Percentiles rank a stretch among this genome's conserved stretches.
Evolutionary conservation across 2,113 vertebrate species (phyloP).

Genomic region (Apus apus): DNA sequence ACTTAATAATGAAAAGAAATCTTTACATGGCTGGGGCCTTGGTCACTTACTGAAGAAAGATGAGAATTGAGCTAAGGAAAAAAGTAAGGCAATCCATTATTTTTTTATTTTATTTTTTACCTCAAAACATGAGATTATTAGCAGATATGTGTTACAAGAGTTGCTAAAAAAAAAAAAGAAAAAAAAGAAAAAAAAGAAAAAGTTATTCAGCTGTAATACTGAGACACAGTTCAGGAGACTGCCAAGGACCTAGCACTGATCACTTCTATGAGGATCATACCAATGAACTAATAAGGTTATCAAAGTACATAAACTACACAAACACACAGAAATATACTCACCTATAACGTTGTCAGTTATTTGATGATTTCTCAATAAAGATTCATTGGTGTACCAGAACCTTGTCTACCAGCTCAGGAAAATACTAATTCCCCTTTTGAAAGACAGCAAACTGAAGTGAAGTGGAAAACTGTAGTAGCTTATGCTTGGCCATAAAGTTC

Average conservation of each 20-base stretch:
- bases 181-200: neutral
- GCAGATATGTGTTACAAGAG: neutral
- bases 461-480: neutral
- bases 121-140: neutral
- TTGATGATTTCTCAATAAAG: neutral
- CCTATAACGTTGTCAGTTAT: neutral
- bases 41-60: neutral
- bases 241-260: neutral
- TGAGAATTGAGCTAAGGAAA: neutral
- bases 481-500: neutral
- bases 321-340: neutral
- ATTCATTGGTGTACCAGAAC: neutral
- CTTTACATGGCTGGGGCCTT: neutral
- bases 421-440: neutral
- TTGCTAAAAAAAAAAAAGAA: neutral
- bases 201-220: neutral
- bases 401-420: neutral
- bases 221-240: neutral
- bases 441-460: neutral
- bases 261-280: neutral
- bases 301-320: neutral
- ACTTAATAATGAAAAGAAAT: neutral
- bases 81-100: neutral
- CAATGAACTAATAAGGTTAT: neutral
- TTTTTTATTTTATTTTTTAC: neutral